Evolutionary conservation across 35 echinoderm and acorn worm genomes (phyloP), one percentile per base, ranked within the genome.

Genomic region (Eucidaris tribuloides): DNA sequence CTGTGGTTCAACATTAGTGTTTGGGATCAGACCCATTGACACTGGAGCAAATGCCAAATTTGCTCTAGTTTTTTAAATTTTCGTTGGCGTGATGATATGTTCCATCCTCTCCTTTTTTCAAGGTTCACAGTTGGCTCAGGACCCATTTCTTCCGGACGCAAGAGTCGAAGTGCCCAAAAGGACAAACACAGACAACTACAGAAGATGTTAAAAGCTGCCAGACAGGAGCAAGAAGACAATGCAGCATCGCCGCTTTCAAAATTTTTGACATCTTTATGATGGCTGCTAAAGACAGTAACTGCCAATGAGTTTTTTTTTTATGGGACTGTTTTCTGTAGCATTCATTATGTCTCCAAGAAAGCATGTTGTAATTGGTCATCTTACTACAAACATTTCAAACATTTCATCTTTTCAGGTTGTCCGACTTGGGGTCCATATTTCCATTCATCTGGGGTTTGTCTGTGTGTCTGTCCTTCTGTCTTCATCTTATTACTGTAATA

Each of bases 161-260:
- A n/a, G 20, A 74, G 35, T 44, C 29, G 68, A 44, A 74, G 68
- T 74, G 68, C 68, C 34, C 38, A 44, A 40, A 74, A 74, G 37
- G 68, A 74, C 40, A 74, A 44, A 74, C 37, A 74, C 37, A 74
- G 68, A 74, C 68, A 74, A n/a, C 68, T 74, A n/a, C 35, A 74
- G 34, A 74, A 22, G 2, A 74, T 74, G 68, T 44, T 74, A 20
- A 38, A 74, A 25, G 38, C 68, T 7, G 68, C 68, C n/a, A 38
- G 37, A 24, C 38, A 20, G 20, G 68, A 74, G 68, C 68, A 74
- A 40, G 15, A 74, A 3, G 20, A 1, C 68, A 68, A 38, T 32
- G 37, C 29, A 11, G 27, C 38, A 25, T 74, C 68, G n/a, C 68
- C 68, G 7, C 68, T 74, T 44, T 74, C 68, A 74, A 74, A 74